These are phyloP conservation scores for Diplazon laetatorius DNA, from an alignment of 2,888 invertebrate genomes.

Conservation along the genomic window DNA sequence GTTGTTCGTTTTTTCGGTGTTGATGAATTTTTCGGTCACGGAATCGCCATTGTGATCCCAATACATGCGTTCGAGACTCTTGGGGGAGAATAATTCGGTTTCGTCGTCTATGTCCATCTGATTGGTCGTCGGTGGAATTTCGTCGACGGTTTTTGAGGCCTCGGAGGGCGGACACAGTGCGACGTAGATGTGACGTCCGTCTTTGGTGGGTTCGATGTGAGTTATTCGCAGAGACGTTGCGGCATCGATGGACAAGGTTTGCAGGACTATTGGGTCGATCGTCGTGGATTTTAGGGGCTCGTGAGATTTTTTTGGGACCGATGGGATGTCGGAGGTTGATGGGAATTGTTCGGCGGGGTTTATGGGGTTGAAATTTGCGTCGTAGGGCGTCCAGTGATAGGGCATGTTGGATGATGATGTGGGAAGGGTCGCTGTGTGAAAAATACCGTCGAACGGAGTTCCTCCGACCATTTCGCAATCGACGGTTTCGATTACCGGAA, in stretches of 20 bases:
- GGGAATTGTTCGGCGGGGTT: slow-evolving; percentile 76
- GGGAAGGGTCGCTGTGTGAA: slow-evolving; percentile 73
- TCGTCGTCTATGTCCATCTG: slow-evolving; percentile 81
- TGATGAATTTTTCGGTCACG: slow-evolving; percentile 84
- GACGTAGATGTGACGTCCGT: slow-evolving; percentile 78
- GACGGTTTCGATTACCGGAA: slow-evolving; percentile 81
- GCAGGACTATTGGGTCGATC: slow-evolving; percentile 78
- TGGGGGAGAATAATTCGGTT: slow-evolving; percentile 76
- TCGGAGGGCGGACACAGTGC: slow-evolving; percentile 69
- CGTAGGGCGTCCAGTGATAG: slow-evolving; percentile 74
- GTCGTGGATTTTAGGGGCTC: slow-evolving; percentile 74
- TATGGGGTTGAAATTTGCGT: slow-evolving; percentile 79
- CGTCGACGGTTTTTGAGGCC: slow-evolving; percentile 56
- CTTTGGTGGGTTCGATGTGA: slow-evolving; percentile 75
- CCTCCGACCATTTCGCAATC: slow-evolving; percentile 79
- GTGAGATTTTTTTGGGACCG: slow-evolving; percentile 75
- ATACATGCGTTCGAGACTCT: slow-evolving; percentile 83
- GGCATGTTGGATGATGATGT: slow-evolving; percentile 78
- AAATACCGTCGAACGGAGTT: slow-evolving; percentile 76
- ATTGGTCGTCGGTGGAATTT: slow-evolving; percentile 69
- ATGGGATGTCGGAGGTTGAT: slow-evolving; percentile 78
- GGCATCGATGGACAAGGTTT: slow-evolving; percentile 77
- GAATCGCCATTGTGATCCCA: slow-evolving; percentile 85
- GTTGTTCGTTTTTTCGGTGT: slow-evolving; percentile 82
- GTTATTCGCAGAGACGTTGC: slow-evolving; percentile 76